Base-by-base conservation (phyloP, 2,888 invertebrate species). In the Heteropelma amictum region DNA sequence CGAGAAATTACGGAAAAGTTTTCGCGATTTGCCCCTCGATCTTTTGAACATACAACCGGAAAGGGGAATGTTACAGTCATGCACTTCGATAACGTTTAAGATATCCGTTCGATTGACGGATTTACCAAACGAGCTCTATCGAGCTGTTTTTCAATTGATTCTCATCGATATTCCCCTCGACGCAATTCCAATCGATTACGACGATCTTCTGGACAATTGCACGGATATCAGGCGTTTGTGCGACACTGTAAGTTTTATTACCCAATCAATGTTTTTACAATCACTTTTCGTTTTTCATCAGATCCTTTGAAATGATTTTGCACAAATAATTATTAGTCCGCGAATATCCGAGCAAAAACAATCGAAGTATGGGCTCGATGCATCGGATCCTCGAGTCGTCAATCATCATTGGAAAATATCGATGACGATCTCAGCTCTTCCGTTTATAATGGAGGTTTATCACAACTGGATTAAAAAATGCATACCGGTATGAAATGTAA, bases 81-180 rank as follows among this genome's bases (percentile, higher is more conserved):
- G 84, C 40, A 84, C 86, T 1, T 74, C 65, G 1, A 81, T 82
- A 1, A 82, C 83, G 8, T 89, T 90, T 70, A 79, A 80, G 12
- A 76, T 90, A 14, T 76, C 77, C 21, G 79, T 84, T 5, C 70
- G 67, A 63, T 71, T 83, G n/a, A 75, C 79, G 45, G 76, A 81
- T 56, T 54, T 83, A 23, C 23, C 47, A 3, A 56, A 77, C 6
- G 87, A 85, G 23, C 77, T 82, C 40, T 88, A 89, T 76, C 81
- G 85, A 14, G 79, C 83, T 12, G 83, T 86, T 51, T 61, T 79
- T 40, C 70, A 89, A 72, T 81, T 90, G 2, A 85, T 86, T 68
- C 78, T 89, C 49, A 82, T 85, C 63, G 87, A 90, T 68, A 82
- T 90, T 60, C 90, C 90, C 0, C 68, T 85, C 26, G 80, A 77